Evolutionary conservation across 2,113 vertebrate genomes (phyloP).

Genomic region (Xyliphius kryptos): DNA sequence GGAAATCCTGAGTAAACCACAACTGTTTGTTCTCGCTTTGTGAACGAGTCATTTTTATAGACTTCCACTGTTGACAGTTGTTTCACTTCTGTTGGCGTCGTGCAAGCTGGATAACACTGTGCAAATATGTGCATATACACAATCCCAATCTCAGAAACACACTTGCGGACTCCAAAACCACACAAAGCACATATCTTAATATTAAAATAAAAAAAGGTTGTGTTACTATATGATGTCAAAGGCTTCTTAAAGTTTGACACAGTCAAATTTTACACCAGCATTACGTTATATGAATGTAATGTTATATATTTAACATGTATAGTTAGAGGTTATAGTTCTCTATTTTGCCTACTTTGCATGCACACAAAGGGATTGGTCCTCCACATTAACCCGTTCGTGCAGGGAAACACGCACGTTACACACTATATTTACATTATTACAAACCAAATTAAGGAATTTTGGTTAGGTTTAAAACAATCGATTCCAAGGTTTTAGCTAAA

Average conservation of each 20-base stretch:
- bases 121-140: conserved; percentile 71
- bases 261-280: no score
- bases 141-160: conserved; percentile 45
- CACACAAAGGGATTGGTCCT: no score
- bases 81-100: conserved; percentile 63
- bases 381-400: no score
- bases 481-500: no score
- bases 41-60: conserved; percentile 69
- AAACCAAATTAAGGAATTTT: no score
- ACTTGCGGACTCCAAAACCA: conserved; percentile 40
- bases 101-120: conserved; percentile 70
- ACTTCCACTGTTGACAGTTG: conserved; percentile 71
- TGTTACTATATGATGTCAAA: background rate
- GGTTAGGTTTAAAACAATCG: no score
- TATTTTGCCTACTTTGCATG: no score
- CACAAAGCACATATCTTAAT: conserved; percentile 21
- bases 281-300: no score
- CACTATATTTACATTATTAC: no score
- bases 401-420: no score
- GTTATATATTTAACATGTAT: no score
- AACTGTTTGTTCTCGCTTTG: conserved; percentile 73
- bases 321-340: no score
- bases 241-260: conserved; percentile 1
- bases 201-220: conserved; percentile 11
- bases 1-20: conserved; percentile 73